phyloP scores from a whole-genome alignment of 2,113 vertebrate genomes.

The Mixornis gularis region DNA sequence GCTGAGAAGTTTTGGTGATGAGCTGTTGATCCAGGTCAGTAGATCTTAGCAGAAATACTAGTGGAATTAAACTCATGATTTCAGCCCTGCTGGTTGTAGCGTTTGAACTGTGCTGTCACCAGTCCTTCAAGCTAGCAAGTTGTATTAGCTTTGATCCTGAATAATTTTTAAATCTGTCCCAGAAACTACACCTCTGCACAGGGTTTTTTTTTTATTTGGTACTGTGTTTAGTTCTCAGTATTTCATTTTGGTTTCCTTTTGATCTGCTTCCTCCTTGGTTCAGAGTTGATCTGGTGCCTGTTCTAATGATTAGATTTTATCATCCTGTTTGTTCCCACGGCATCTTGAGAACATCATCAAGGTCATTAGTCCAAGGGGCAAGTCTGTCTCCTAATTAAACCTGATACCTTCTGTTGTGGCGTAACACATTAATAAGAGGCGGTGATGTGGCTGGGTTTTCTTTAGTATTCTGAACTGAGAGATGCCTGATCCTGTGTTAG shows the following conservation, averaged over 20 bases:
- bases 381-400: slow-evolving; percentile 26
- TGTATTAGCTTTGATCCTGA: slow-evolving; percentile 1
- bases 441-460: background rate
- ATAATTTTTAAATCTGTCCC: background rate
- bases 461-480: background rate
- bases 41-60: background rate
- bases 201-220: background rate
- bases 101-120: background rate
- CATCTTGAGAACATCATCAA: background rate
- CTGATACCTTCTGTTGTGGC: background rate
- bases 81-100: background rate
- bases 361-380: slow-evolving; percentile 14
- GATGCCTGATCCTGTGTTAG: background rate
- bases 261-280: background rate
- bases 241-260: slow-evolving; percentile 13
- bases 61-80: background rate
- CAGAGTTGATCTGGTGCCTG: background rate
- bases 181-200: background rate
- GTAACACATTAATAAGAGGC: background rate
- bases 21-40: background rate
- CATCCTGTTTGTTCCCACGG: background rate
- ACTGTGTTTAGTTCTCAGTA: background rate
- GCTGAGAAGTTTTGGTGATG: background rate
- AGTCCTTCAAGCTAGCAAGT: background rate
- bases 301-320: slow-evolving; percentile 24